Percentiles rank a stretch among this genome's conserved stretches.
Evolutionary conservation across 2,888 invertebrate species (phyloP).

Genomic region (Hofmannophila pseudospretella): DNA sequence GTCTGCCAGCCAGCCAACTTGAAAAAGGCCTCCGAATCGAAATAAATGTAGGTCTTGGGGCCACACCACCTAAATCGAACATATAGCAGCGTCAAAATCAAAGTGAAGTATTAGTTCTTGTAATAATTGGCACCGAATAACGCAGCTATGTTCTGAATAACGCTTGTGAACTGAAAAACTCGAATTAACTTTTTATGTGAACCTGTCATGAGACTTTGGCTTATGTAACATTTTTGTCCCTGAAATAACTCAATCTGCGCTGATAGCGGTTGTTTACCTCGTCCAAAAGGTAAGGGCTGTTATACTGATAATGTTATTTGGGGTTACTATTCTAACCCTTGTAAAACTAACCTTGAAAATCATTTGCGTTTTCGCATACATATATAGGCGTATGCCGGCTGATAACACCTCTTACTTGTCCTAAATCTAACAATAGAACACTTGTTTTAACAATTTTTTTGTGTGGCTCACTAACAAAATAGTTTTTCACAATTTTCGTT

Average conservation of each 20-base stretch:
- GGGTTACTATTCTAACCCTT: constrained; percentile 2
- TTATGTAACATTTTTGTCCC: constrained; percentile 70
- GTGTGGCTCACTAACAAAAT: neutral
- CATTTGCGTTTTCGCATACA: constrained; percentile 10
- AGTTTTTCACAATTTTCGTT: neutral
- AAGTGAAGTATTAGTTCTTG: constrained; percentile 65
- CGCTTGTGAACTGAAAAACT: constrained; percentile 43
- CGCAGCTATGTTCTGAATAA: constrained; percentile 54
- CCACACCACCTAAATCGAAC: constrained; percentile 40
- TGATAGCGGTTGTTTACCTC: constrained; percentile 59
- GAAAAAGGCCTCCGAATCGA: constrained; percentile 34
- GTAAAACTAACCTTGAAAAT: constrained; percentile 50
- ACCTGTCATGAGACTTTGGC: constrained; percentile 65
- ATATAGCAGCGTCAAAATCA: constrained; percentile 50
- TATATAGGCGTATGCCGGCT: constrained; percentile 32
- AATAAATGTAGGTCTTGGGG: constrained; percentile 69
- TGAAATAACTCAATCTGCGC: constrained; percentile 49
- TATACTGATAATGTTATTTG: constrained; percentile 13
- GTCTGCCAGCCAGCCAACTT: constrained; percentile 33
- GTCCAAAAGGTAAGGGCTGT: constrained; percentile 58
- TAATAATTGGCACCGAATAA: constrained; percentile 37
- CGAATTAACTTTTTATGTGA: constrained; percentile 37
- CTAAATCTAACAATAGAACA: neutral
- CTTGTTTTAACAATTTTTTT: no score
- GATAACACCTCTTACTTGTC: constrained; percentile 18